Conservation (phyloP, 2,797 vertebrate species). For the Lepus oiostolus region DNA sequence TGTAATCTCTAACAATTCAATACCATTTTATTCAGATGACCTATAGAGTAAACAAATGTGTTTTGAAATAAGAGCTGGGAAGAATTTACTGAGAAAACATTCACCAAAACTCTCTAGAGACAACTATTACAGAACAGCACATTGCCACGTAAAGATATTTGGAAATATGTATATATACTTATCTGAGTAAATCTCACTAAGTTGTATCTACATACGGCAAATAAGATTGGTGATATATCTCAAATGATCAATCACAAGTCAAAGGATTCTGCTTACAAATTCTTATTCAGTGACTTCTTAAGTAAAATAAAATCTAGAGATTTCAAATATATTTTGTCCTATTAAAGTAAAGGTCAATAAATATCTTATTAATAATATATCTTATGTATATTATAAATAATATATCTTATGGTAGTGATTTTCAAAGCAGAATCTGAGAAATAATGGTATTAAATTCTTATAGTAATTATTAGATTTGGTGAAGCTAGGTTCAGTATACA, state of each 20-base stretch:
- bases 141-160: not conserved
- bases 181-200: conserved; percentile 49
- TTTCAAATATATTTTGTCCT: conserved; percentile 65
- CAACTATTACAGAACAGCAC: conserved; percentile 20
- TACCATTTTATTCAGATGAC: conserved; percentile 55
- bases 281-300: conserved; percentile 43
- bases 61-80: conserved; percentile 69
- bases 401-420: not conserved
- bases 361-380: too few species aligned
- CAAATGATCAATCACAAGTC: conserved; percentile 42
- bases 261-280: conserved; percentile 61
- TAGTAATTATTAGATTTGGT: not conserved
- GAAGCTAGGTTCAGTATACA: not conserved
- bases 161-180: not conserved
- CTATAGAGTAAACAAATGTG: conserved; percentile 28
- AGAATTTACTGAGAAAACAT: conserved; percentile 60
- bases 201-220: conserved; percentile 9
- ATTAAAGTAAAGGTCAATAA: conserved; percentile 3
- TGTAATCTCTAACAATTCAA: conserved; percentile 6
- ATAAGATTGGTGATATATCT: not conserved
- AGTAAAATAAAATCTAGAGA: conserved; percentile 41
- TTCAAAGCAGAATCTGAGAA: conserved; percentile 63
- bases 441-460: not conserved
- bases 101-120: conserved; percentile 61
- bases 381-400: too few species aligned